A percentile compares a stretch with the other conserved stretches of the same genome.
These are phyloP conservation scores for Danaus plexippus DNA, from an alignment of 1,140 invertebrate genomes.

Conservation along the genomic window DNA sequence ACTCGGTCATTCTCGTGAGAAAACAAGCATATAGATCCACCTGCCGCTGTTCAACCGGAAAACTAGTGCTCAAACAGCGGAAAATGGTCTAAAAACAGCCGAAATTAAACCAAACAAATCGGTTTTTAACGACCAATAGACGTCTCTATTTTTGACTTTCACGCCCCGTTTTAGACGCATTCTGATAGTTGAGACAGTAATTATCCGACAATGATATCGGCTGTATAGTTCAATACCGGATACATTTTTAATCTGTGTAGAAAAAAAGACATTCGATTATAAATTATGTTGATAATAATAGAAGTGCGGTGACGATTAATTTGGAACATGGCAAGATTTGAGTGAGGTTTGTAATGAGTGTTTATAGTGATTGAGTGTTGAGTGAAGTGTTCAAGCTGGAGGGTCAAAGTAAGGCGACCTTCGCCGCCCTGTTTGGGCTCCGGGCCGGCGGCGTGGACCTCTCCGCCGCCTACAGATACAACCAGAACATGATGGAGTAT, in stretches of 20 bases:
- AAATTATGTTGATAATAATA: not conserved
- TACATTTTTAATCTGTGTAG: not conserved
- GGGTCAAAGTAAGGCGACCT: conserved; percentile 67
- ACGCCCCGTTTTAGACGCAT: conserved; percentile 13
- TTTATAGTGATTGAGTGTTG: conserved; percentile 7
- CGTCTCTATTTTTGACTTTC: conserved; percentile 26
- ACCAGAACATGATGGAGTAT: conserved; percentile 99
- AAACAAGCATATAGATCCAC: conserved; percentile 41
- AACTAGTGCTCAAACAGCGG: conserved; percentile 57
- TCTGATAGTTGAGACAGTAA: conserved; percentile 9
- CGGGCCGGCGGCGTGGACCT: conserved; percentile 82
- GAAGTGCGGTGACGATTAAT: conserved; percentile 4
- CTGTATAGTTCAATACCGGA: not conserved
- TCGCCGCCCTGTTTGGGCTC: conserved; percentile 69
- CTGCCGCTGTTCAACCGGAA: conserved; percentile 59
- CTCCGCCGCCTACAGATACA: conserved; percentile 94
- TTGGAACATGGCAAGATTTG: not conserved
- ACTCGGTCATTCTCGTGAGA: conserved; percentile 60
- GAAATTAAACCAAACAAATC: conserved; percentile 60
- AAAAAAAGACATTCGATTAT: not conserved
- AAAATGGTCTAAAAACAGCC: conserved; percentile 64
- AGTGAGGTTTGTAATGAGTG: conserved; percentile 1
- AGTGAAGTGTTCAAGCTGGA: conserved; percentile 59
- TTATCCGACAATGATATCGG: not conserved
- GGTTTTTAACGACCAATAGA: conserved; percentile 41